Base-by-base conservation (phyloP, 2,797 vertebrate species). In the Sebastes goodei region DNA sequence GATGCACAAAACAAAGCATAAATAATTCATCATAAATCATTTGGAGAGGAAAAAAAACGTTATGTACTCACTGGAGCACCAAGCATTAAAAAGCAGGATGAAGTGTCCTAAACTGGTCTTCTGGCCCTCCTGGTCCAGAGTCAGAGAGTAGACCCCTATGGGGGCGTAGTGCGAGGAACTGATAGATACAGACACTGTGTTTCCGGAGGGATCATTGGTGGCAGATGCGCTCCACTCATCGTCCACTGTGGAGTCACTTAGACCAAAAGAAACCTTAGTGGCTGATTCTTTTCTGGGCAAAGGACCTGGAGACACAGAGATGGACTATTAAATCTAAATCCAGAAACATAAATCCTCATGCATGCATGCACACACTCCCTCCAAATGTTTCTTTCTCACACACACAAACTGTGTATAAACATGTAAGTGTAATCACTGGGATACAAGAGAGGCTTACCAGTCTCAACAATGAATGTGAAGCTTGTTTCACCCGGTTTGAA, bases 1-100 rank as follows among this genome's bases (percentile, higher is more conserved):
- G 20, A 2, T 69, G 11, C 6, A 35, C 20, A 55, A 46, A 68
- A 33, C 35, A 38, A 38, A 38, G 35, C 12, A 38, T 38, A 14
- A 38, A 38, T 38, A 62, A 52, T 38, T 7, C 7, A 42, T 59
- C 4, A 59, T 30, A 17, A 7, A 25, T 61, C 5, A 55, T 5
- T 23, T 23, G 3, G 7, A 55, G 23, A n/a, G 49, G 42, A 17
- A 46, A 20, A 46, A 55, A 2, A 69, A 57, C 23, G 10, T 20
- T 6, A 33, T 46, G 11, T 32, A 93, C 94, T 76, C 90, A 98
- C 97, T 92, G 89, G 23, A 82, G 81, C 93, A 95, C 97, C 97
- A 98, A 60, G 98, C 96, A 65, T 98, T 98, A 81, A 97, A 98
- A 52, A 98, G 97, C 78, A 98, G 80, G 4, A 85, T 94, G 91